phyloP scores from a whole-genome alignment of 2,888 invertebrate species.

The Emmelina monodactyla region DNA sequence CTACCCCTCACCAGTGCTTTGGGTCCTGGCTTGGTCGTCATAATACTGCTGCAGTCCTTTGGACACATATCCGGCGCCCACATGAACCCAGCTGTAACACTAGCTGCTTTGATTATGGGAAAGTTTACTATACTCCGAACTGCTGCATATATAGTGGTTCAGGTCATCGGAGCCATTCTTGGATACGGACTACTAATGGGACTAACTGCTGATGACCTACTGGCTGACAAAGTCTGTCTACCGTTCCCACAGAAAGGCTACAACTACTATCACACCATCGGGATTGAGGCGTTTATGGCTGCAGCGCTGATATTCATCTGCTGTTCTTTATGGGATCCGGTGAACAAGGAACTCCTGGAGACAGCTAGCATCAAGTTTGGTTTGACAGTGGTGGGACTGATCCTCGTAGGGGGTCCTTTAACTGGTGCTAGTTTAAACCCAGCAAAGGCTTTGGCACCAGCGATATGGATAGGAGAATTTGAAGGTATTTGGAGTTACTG shows the following conservation, averaged over 20 bases:
- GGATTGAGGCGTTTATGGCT: conserved; percentile 71
- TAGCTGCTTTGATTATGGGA: conserved; percentile 70
- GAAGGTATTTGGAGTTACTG: conserved; percentile 76
- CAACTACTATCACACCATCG: conserved; percentile 58
- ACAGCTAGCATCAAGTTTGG: conserved; percentile 73
- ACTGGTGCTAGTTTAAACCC: conserved; percentile 80
- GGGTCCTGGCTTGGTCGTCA: conserved; percentile 73
- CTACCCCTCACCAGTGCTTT: conserved; percentile 59
- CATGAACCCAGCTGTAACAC: conserved; percentile 78
- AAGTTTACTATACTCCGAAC: conserved; percentile 62
- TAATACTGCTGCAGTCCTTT: conserved; percentile 74
- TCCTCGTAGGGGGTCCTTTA: conserved; percentile 71
- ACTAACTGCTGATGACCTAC: conserved; percentile 48
- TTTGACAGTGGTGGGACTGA: conserved; percentile 69
- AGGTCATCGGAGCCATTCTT: conserved; percentile 71
- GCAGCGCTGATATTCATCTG: conserved; percentile 70
- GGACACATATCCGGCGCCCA: conserved; percentile 82
- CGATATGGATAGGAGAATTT: conserved; percentile 73
- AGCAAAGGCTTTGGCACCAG: conserved; percentile 74
- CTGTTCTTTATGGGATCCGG: conserved; percentile 77
- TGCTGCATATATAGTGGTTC: conserved; percentile 68
- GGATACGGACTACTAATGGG: conserved; percentile 72
- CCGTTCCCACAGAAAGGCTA: conserved; percentile 64
- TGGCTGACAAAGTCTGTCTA: conserved; percentile 64
- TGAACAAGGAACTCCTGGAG: conserved; percentile 70